Evolutionary conservation across 2,113 vertebrate genomes (phyloP).

Genomic region (Picathartes gymnocephalus): DNA sequence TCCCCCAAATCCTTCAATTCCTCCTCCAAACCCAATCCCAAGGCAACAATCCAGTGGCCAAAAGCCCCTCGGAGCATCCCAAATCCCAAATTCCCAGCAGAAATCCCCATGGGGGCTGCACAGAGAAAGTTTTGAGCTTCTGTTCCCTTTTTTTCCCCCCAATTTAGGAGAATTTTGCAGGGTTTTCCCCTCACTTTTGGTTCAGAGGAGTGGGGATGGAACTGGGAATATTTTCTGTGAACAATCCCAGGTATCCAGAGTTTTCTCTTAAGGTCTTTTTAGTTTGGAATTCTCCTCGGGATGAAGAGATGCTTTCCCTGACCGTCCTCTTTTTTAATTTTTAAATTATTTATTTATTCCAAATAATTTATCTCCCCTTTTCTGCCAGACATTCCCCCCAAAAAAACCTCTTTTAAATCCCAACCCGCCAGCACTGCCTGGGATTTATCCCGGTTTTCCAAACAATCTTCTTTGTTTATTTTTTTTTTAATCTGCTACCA

Average conservation of each 20-base stretch:
- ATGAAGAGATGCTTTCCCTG: neutral
- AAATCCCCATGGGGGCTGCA: neutral
- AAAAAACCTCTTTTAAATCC: neutral
- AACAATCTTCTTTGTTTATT: neutral
- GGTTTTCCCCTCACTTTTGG: neutral
- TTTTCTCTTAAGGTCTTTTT: neutral
- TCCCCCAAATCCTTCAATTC: neutral
- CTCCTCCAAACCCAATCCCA: neutral
- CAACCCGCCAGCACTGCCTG: neutral
- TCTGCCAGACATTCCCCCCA: neutral
- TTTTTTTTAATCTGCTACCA: neutral
- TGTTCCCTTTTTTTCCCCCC: no score
- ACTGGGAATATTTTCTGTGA: neutral
- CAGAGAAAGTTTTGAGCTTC: neutral
- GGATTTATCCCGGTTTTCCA: neutral
- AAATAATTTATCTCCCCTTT: neutral
- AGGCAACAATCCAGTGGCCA: neutral
- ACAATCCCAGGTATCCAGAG: neutral
- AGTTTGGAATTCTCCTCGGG: neutral
- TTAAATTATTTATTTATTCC: neutral
- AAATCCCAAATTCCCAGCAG: neutral
- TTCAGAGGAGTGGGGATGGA: accelerated
- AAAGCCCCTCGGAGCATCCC: neutral
- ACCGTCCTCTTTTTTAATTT: accelerated
- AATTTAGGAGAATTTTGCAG: neutral